phyloP scores from a whole-genome alignment of 2,888 invertebrate species.

The Anarsia innoxiella region DNA sequence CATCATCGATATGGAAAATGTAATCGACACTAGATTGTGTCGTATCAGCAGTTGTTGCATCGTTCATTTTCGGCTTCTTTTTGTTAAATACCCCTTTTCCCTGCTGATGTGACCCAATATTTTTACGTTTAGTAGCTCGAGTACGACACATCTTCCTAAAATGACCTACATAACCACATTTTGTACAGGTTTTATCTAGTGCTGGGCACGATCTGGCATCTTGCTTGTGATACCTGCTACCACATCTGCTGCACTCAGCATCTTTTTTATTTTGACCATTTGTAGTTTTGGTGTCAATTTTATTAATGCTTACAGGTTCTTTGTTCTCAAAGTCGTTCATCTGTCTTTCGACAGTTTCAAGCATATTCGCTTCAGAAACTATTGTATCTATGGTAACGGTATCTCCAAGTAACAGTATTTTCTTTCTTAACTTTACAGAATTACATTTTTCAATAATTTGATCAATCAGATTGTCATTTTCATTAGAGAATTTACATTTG shows the following conservation, averaged over 20 bases:
- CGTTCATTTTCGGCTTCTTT: too few species aligned
- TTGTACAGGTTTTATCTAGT: conserved; percentile 7
- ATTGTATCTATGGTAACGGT: conserved; percentile 17
- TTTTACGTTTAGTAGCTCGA: conserved; percentile 8
- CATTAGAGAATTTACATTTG: conserved; percentile 14
- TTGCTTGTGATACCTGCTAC: background rate
- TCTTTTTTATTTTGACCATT: background rate
- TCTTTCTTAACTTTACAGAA: conserved; percentile 15
- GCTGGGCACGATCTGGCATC: conserved; percentile 6
- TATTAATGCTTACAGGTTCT: background rate
- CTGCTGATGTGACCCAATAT: conserved; percentile 2
- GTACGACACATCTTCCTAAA: conserved; percentile 15
- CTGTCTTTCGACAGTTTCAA: conserved; percentile 18
- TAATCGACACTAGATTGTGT: too few species aligned
- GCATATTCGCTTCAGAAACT: conserved; percentile 19
- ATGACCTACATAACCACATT: conserved; percentile 17
- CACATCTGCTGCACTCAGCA: conserved; percentile 2
- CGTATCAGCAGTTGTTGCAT: too few species aligned
- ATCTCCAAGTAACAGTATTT: conserved; percentile 18
- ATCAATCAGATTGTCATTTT: conserved; percentile 15
- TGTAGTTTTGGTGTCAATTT: background rate
- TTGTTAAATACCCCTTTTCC: background rate
- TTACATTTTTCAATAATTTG: conserved; percentile 17
- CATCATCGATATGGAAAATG: conserved; percentile 18
- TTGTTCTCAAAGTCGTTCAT: conserved; percentile 1